Evolutionary conservation across 2,113 vertebrate genomes (phyloP).

Genomic region (Ia io): DNA sequence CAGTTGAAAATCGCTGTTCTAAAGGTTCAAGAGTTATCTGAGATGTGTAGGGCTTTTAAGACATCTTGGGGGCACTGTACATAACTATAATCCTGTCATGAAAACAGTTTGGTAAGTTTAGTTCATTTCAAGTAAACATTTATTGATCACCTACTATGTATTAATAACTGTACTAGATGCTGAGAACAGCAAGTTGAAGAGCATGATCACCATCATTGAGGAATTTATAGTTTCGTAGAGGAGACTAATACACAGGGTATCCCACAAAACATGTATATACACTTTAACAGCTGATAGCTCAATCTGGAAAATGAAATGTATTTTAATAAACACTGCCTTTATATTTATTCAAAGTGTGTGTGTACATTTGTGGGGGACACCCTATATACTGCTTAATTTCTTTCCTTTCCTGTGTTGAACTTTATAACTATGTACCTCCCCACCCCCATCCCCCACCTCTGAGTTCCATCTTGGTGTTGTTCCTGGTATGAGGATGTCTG

Average conservation of each 20-base stretch:
- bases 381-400: background rate
- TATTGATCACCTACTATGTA: background rate
- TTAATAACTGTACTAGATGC: background rate
- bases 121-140: background rate
- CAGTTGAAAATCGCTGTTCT: background rate
- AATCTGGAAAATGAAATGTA: too few species aligned
- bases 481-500: constrained; percentile 19
- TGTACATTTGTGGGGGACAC: too few species aligned
- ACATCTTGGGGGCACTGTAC: background rate
- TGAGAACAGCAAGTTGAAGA: background rate
- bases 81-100: background rate
- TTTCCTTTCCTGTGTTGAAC: background rate
- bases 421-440: background rate
- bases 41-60: background rate
- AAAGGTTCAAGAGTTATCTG: background rate
- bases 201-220: background rate
- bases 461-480: background rate
- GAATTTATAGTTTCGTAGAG: background rate
- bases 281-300: too few species aligned
- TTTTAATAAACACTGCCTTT: too few species aligned
- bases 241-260: background rate
- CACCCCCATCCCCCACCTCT: background rate
- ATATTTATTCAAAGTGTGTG: too few species aligned
- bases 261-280: too few species aligned
- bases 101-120: background rate